Evolutionary conservation across 1,140 invertebrate genomes (phyloP).

Genomic region (Steinernema feltiae): DNA sequence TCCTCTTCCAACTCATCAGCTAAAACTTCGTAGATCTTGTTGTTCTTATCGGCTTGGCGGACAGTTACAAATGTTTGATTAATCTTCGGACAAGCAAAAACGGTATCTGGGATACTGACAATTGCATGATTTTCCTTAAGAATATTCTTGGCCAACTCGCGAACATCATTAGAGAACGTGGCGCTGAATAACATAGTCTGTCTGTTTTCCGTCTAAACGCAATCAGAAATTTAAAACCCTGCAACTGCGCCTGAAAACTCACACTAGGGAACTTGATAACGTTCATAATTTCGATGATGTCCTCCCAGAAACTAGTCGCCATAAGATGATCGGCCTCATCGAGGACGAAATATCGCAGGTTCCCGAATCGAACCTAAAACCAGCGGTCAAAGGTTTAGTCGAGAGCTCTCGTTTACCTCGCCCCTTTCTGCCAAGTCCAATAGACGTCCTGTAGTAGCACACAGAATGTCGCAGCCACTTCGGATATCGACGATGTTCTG

Average conservation of each 20-base stretch:
- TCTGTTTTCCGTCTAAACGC: too few relatives aligned
- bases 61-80: neutral
- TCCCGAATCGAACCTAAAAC: slow-evolving; percentile 63
- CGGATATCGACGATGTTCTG: slow-evolving; percentile 28
- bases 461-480: slow-evolving; percentile 78
- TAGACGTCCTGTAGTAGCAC: slow-evolving; percentile 85
- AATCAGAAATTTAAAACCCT: too few relatives aligned
- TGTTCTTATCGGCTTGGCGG: neutral
- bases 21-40: neutral
- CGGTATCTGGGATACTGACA: neutral
- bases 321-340: slow-evolving; percentile 97
- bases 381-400: slow-evolving; percentile 26
- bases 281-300: slow-evolving; percentile 39
- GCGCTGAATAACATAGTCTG: slow-evolving; percentile 63
- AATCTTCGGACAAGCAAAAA: slow-evolving; percentile 18
- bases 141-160: neutral
- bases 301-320: slow-evolving; percentile 64
- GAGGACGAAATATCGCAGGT: slow-evolving; percentile 74
- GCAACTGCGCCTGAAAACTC: too few relatives aligned
- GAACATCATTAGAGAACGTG: neutral
- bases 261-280: slow-evolving; percentile 39
- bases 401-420: slow-evolving; percentile 63
- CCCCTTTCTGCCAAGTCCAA: slow-evolving; percentile 74
- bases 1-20: neutral
- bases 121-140: neutral